A percentile compares a stretch with the other conserved stretches of the same genome.
These are phyloP conservation scores for Paratilapia polleni DNA, from an alignment of 2,113 vertebrate species.

Conservation along the genomic window DNA sequence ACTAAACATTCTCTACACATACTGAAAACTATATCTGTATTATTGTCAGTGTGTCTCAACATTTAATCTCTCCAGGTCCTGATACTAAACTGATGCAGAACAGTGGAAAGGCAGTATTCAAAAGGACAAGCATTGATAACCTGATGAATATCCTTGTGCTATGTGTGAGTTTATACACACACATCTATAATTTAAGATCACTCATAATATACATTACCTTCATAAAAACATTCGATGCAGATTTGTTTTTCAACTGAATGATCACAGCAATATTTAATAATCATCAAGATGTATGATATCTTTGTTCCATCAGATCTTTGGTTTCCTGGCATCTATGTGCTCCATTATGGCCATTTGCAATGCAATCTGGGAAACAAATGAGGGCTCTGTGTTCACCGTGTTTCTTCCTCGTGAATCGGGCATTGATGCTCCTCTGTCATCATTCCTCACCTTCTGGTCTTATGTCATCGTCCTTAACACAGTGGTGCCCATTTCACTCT, in stretches of 20 bases:
- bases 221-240: not conserved
- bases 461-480: slow-evolving; percentile 98
- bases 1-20: not conserved
- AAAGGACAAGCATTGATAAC: slow-evolving; percentile 88
- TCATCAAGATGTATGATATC: not conserved
- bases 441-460: slow-evolving; percentile 92
- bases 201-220: not conserved
- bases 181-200: not conserved
- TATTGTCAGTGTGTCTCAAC: not conserved
- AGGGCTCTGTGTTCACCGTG: slow-evolving; percentile 84
- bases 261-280: not conserved
- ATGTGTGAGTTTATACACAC: slow-evolving; percentile 79
- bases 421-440: slow-evolving; percentile 78
- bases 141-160: slow-evolving; percentile 84
- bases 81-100: slow-evolving; percentile 98
- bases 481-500: slow-evolving; percentile 96
- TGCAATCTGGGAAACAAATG: slow-evolving; percentile 86
- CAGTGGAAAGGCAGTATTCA: slow-evolving; percentile 88
- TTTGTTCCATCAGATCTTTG: slow-evolving; percentile 86
- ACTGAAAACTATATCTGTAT: not conserved
- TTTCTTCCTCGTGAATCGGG: slow-evolving; percentile 86
- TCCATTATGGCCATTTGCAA: slow-evolving; percentile 87
- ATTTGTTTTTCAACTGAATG: not conserved
- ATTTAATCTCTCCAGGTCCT: slow-evolving; percentile 75
- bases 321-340: slow-evolving; percentile 87